Evolutionary conservation across 2,888 invertebrate genomes (phyloP).

Genomic region (Scaptomyza reducta): DNA sequence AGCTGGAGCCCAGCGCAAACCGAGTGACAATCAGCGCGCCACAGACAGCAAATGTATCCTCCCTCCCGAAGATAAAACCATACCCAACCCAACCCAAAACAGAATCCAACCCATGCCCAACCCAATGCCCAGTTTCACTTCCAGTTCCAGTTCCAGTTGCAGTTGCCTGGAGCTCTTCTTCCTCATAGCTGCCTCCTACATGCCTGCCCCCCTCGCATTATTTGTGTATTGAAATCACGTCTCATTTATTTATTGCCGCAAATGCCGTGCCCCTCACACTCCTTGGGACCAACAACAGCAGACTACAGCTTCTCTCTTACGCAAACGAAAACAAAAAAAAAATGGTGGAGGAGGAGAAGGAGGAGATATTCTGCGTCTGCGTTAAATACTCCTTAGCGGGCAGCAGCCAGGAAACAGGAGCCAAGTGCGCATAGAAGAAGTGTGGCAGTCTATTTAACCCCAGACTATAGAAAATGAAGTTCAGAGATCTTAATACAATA

Average conservation of each 20-base stretch:
- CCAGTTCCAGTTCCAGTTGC: constrained; percentile 44
- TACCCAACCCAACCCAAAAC: constrained; percentile 19
- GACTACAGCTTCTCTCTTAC: constrained; percentile 52
- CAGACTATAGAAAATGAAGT: neutral
- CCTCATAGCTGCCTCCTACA: neutral
- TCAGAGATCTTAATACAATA: neutral
- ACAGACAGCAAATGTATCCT: constrained; percentile 35
- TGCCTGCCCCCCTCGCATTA: constrained; percentile 56
- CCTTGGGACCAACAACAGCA: constrained; percentile 9
- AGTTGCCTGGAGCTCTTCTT: constrained; percentile 26
- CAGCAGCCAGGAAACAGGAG: constrained; percentile 13
- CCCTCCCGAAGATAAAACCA: constrained; percentile 30
- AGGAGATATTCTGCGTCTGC: constrained; percentile 42
- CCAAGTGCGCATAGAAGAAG: constrained; percentile 29
- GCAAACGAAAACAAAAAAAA: constrained; percentile 34
- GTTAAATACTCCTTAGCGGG: constrained; percentile 66
- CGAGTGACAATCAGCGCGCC: constrained; percentile 62
- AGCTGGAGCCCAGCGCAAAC: constrained; percentile 1
- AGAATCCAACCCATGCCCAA: constrained; percentile 4
- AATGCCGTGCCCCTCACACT: constrained; percentile 45
- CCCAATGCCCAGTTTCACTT: constrained; percentile 16
- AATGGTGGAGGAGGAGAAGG: neutral
- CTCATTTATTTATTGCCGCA: constrained; percentile 84
- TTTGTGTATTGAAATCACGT: constrained; percentile 85
- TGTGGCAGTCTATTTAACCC: constrained; percentile 58